These are phyloP conservation scores for Hybognathus amarus DNA, from an alignment of 2,797 vertebrate genomes.

Conservation along the genomic window DNA sequence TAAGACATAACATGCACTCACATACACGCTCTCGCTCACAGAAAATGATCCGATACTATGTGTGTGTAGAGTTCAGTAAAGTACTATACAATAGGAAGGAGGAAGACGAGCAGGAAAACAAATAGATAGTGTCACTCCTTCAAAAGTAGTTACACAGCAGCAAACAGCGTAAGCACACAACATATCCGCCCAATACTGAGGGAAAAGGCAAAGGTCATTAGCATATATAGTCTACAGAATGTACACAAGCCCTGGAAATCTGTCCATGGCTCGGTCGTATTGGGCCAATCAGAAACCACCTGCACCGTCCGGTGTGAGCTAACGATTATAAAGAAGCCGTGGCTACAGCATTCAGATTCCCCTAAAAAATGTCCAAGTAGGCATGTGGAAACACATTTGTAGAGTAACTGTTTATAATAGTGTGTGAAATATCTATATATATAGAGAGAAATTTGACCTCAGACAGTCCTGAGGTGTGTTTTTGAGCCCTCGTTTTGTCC, in stretches of 20 bases:
- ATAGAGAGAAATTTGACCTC: conserved; percentile 31
- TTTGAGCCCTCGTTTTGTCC: conserved; percentile 53
- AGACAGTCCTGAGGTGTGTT: conserved; percentile 48
- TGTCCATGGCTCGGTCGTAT: not conserved
- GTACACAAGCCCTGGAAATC: conserved; percentile 37
- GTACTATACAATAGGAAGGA: conserved; percentile 36
- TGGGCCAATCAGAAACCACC: no score
- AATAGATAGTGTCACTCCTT: conserved; percentile 21
- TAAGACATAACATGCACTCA: conserved; percentile 50
- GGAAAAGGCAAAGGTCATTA: conserved; percentile 40
- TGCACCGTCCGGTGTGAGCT: no score
- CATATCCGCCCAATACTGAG: conserved; percentile 30
- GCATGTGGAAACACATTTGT: conserved; percentile 31
- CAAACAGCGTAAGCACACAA: conserved; percentile 32
- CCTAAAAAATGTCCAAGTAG: conserved; percentile 41
- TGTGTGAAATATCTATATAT: conserved; percentile 52
- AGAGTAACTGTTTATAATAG: conserved; percentile 36
- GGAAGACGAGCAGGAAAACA: conserved; percentile 44
- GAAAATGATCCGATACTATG: conserved; percentile 21
- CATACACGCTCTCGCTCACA: conserved; percentile 6
- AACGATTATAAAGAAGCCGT: conserved; percentile 26
- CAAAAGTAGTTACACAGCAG: conserved; percentile 36
- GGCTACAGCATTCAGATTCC: conserved; percentile 40
- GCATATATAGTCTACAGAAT: conserved; percentile 36
- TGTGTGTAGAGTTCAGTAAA: conserved; percentile 12